Conservation (phyloP, 2,888 invertebrate species). For the Galerucella pusilla region DNA sequence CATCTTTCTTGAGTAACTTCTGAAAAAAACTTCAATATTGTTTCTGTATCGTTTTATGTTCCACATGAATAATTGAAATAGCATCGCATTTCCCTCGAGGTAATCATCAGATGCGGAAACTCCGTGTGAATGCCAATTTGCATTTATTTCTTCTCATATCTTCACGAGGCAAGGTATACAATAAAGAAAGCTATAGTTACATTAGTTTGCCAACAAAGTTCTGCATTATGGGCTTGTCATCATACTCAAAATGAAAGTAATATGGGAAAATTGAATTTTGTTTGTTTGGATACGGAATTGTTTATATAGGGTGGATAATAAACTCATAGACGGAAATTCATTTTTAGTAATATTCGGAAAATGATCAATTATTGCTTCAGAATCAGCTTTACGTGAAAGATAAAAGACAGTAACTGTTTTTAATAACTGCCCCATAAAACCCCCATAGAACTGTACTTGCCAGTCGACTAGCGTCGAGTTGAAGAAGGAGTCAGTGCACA, state of each 20-base stretch:
- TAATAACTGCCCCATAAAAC: too few relatives aligned
- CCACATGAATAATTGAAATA: slow-evolving; percentile 37
- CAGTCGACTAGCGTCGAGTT: too few relatives aligned
- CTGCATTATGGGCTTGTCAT: background rate
- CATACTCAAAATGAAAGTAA: background rate
- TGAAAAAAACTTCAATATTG: slow-evolving; percentile 35
- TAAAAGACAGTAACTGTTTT: too few relatives aligned
- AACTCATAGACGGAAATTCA: too few relatives aligned
- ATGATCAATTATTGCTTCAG: too few relatives aligned
- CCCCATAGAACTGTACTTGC: too few relatives aligned
- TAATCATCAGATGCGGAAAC: slow-evolving; percentile 39
- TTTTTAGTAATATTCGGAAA: too few relatives aligned
- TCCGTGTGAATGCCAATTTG: slow-evolving; percentile 34
- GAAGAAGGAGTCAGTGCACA: too few relatives aligned
- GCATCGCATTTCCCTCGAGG: slow-evolving; percentile 31
- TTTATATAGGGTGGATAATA: too few relatives aligned
- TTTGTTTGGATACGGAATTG: background rate
- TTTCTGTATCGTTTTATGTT: slow-evolving; percentile 35
- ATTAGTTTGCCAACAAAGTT: background rate
- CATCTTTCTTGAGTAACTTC: slow-evolving; percentile 16
- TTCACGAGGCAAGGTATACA: slow-evolving; percentile 7
- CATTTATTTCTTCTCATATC: slow-evolving; percentile 24
- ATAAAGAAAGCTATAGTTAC: background rate
- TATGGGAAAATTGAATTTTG: background rate
- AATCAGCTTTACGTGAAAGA: too few relatives aligned